Base-by-base conservation (phyloP, 2,888 invertebrate species). In the Phortica okadai region DNA sequence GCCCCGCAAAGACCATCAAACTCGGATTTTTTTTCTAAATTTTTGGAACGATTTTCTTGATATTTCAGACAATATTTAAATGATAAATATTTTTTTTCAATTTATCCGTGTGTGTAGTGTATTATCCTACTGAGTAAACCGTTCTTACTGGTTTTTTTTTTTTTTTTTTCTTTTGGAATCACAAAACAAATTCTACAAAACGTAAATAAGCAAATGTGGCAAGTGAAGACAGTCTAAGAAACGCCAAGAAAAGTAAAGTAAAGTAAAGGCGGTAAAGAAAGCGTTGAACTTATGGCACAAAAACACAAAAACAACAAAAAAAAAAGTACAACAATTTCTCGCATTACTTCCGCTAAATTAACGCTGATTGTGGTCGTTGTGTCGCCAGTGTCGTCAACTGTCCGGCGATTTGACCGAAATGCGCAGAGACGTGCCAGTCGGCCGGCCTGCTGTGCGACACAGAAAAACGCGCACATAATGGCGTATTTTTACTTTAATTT, bases 301-400 rank as follows among this genome's bases (percentile, higher is more conserved):
- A 50, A 67, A 69, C 21, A 33, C 25, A 21, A 42, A 54, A 8
- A 33, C 8, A 25, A n/a, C n/a, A n/a, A n/a, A 66, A 70, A 25
- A 33, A 50, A 21, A 54, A 59, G 59, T 21, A 21, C 81, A 81
- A 85, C 85, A 85, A 90, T 90, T 89, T 87, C 83, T 88, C 87
- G 86, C 87, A 84, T 90, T 90, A 90, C 87, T 90, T 90, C 88
- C 89, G 86, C 87, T 88, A 90, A 90, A 90, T 90, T 90, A 86
- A 89, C 88, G 86, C 85, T 83, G 87, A 87, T 85, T 89, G 87
- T 86, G 87, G 86, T 80, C 82, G 83, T 81, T 82, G 80, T 81
- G 87, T 84, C 86, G 89, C 87, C 86, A 85, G 84, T 86, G 84
- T 83, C 84, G 25, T 1, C 56, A 33, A 64, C 62, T 69, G 73